These are phyloP conservation scores for Trissolcus brochymenae DNA, from an alignment of 2,888 invertebrate species.

Conservation along the genomic window DNA sequence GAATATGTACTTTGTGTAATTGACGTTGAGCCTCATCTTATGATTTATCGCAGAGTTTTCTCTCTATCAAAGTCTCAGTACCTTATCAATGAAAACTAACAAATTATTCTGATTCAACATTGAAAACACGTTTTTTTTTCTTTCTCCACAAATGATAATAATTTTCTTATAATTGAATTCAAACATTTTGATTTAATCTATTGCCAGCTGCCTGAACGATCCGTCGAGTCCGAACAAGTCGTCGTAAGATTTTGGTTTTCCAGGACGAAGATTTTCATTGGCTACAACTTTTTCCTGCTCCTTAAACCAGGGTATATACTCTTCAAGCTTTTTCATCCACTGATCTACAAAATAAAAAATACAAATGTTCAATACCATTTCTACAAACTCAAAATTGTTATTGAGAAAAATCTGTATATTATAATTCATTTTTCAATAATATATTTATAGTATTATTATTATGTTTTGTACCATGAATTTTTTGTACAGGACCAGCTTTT, in stretches of 20 bases:
- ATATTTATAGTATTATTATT: neutral
- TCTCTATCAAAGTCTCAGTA: constrained; percentile 18
- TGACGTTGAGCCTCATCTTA: too few species aligned
- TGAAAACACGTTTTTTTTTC: too few species aligned
- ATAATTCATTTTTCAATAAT: too few species aligned
- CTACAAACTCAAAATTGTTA: too few species aligned
- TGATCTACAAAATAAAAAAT: constrained; percentile 78
- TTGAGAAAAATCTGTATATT: too few species aligned
- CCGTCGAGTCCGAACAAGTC: constrained; percentile 94
- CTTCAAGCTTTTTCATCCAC: constrained; percentile 88
- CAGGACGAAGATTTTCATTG: constrained; percentile 88
- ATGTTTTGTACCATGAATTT: constrained; percentile 82
- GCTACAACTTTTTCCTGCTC: constrained; percentile 87
- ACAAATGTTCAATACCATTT: too few species aligned
- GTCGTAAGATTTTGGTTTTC: constrained; percentile 90
- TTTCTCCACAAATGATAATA: too few species aligned
- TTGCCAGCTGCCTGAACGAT: constrained; percentile 89
- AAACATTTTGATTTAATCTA: constrained; percentile 79
- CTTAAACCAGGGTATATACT: constrained; percentile 88
- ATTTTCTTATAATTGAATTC: too few species aligned
- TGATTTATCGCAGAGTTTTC: too few species aligned
- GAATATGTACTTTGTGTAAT: too few species aligned
- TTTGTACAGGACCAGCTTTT: constrained; percentile 83
- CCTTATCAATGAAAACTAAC: neutral
- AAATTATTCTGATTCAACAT: neutral